These are phyloP conservation scores for human (Homo sapiens) DNA, from an alignment of 2,113 vertebrate genomes.

Conservation along the genomic window DNA sequence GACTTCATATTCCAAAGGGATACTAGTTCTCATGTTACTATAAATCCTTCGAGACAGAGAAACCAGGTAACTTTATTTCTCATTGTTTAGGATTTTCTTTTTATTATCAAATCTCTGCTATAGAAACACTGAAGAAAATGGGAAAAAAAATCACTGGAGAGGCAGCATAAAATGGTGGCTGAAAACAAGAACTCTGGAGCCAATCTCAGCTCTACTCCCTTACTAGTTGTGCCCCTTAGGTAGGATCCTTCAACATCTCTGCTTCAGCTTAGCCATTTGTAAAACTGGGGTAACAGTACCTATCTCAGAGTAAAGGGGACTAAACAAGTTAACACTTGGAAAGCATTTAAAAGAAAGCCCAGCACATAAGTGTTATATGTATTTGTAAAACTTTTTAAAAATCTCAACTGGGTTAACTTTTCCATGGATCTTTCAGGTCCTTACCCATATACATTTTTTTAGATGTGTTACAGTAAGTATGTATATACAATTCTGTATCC, in stretches of 20 bases:
- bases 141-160: neutral
- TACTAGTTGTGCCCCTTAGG: neutral
- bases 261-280: neutral
- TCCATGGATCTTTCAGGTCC: conserved; percentile 3
- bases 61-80: conserved; percentile 22
- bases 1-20: neutral
- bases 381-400: neutral
- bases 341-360: conserved; percentile 23
- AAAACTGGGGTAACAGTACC: neutral
- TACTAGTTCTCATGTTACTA: neutral
- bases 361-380: neutral
- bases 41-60: neutral
- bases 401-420: conserved; percentile 49
- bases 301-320: neutral
- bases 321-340: conserved; percentile 18
- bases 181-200: conserved; percentile 14
- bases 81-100: conserved; percentile 48
- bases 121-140: conserved; percentile 23
- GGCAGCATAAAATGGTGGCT: neutral
- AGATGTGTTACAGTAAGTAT: neutral
- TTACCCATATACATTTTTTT: neutral
- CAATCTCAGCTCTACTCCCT: neutral
- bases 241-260: neutral
- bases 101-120: conserved; percentile 70
- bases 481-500: neutral